Evolutionary conservation across 2,113 vertebrate genomes (phyloP).

Genomic region (Nannospalax galili): DNA sequence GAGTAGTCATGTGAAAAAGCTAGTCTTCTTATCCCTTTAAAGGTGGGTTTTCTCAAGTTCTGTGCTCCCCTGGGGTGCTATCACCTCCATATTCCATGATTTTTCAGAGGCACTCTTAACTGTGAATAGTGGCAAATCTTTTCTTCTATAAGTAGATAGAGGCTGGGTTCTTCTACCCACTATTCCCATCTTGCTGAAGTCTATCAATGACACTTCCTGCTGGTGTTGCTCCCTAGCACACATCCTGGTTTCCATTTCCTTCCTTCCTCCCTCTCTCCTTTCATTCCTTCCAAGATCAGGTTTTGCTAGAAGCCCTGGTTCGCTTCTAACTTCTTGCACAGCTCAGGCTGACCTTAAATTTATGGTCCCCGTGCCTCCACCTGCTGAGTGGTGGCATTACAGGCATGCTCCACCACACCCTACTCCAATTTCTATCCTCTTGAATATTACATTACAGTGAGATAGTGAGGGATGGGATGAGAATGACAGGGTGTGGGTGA

Average conservation of each 20-base stretch:
- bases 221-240: neutral
- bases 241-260: neutral
- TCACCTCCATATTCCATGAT: neutral
- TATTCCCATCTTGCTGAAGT: neutral
- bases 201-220: neutral
- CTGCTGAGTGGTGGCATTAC: neutral
- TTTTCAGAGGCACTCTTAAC: neutral
- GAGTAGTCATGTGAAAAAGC: neutral
- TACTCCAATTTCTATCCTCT: neutral
- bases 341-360: neutral
- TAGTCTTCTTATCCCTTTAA: neutral
- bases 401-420: neutral
- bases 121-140: neutral
- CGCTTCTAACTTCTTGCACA: neutral
- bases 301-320: neutral
- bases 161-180: too few species aligned
- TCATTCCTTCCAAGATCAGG: neutral
- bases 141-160: neutral
- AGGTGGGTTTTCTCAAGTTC: neutral
- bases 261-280: neutral
- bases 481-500: neutral
- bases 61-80: neutral
- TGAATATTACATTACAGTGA: neutral
- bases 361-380: too few species aligned
- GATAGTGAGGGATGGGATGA: neutral